Conservation (phyloP, 2,797 vertebrate genomes). For the Sarcophilus harrisii region DNA sequence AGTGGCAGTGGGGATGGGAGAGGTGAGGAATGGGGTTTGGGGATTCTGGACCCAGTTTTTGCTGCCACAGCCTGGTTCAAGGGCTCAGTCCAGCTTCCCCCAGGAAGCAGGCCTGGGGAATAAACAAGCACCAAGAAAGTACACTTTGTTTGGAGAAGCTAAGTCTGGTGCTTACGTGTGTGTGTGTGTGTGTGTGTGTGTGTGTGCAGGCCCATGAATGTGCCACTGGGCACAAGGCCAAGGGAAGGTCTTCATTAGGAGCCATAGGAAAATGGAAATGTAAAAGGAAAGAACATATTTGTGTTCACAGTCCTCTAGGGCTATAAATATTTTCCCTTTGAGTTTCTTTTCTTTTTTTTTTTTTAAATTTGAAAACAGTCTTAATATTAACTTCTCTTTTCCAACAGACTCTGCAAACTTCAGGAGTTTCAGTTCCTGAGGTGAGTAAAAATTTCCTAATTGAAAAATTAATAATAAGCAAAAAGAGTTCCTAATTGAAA, state of each 20-base stretch:
- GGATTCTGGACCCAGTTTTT: too few relatives aligned
- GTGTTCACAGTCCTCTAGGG: neutral
- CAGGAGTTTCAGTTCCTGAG: slow-evolving; percentile 86
- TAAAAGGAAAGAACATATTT: slow-evolving; percentile 3
- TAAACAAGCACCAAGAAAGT: neutral
- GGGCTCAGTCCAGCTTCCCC: neutral
- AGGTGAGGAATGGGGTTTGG: too few relatives aligned
- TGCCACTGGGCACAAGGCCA: neutral
- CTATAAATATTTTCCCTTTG: slow-evolving; percentile 3
- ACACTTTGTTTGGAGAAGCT: neutral
- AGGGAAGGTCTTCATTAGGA: neutral
- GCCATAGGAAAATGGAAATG: neutral
- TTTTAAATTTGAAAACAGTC: slow-evolving; percentile 60
- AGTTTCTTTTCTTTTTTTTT: slow-evolving; percentile 43
- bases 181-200: too few relatives aligned
- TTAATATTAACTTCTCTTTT: slow-evolving; percentile 83
- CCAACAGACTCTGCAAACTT: slow-evolving; percentile 86
- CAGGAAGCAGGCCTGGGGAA: neutral
- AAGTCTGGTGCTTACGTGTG: neutral
- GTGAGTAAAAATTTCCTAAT: slow-evolving; percentile 80
- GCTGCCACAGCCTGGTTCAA: neutral
- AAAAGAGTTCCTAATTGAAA: slow-evolving; percentile 63
- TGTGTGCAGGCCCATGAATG: too few relatives aligned
- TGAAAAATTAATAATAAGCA: slow-evolving; percentile 62
- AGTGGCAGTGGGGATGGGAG: neutral